Percentiles rank a stretch among this genome's conserved stretches.
Evolutionary conservation across 2,113 vertebrate genomes (phyloP).

Genomic region (Microcebus griseorufus): DNA sequence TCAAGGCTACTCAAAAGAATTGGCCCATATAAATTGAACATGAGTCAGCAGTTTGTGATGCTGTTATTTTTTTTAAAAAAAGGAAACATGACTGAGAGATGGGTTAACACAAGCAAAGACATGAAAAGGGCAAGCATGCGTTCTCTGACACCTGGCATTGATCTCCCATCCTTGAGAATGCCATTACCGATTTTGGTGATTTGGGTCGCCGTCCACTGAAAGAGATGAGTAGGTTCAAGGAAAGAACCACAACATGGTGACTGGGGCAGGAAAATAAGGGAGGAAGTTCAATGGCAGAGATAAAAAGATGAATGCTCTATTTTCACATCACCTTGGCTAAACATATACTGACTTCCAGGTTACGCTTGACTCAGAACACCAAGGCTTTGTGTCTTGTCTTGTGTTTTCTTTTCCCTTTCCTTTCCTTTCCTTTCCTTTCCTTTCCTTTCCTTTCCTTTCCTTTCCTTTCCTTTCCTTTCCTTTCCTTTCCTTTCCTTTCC

Average conservation of each 20-base stretch:
- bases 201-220: background rate
- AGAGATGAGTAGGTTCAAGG: background rate
- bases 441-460: background rate
- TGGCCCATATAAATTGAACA: slow-evolving; percentile 57
- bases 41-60: slow-evolving; percentile 63
- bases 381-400: background rate
- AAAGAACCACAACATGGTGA: background rate
- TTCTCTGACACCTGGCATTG: background rate
- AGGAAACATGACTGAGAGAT: background rate
- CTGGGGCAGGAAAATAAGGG: background rate
- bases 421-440: no score
- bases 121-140: background rate
- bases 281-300: background rate
- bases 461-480: background rate
- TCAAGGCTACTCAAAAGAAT: slow-evolving; percentile 32
- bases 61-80: slow-evolving; percentile 51
- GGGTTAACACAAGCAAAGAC: slow-evolving; percentile 17
- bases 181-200: slow-evolving; percentile 25
- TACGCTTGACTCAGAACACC: background rate
- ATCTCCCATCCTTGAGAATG: slow-evolving; percentile 4
- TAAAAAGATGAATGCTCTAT: background rate
- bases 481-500: no score
- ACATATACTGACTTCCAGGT: background rate
- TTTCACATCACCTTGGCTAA: background rate
- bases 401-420: no score